Conservation (phyloP, 2,888 invertebrate species). For the Hemistola chrysoprasaria region DNA sequence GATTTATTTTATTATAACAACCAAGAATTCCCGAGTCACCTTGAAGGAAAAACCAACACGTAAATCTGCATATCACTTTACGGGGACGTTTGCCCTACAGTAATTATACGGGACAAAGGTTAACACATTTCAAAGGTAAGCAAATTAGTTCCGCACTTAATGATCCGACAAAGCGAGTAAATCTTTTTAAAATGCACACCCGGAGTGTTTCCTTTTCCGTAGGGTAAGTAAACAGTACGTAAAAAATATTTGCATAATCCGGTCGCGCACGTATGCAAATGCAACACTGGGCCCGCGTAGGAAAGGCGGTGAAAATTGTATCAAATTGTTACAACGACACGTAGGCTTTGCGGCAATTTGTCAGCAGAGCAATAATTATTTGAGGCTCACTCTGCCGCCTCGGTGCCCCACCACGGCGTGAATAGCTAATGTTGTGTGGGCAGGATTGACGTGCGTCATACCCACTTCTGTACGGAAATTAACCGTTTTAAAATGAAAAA, state of each 20-base stretch:
- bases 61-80: constrained; percentile 77
- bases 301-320: constrained; percentile 77
- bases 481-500: constrained; percentile 10
- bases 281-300: constrained; percentile 63
- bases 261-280: constrained; percentile 75
- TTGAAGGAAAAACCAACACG: constrained; percentile 48
- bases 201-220: constrained; percentile 72
- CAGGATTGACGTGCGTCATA: constrained; percentile 31
- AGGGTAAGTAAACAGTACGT: constrained; percentile 67
- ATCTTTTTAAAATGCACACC: constrained; percentile 79
- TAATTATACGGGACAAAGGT: constrained; percentile 76
- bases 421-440: constrained; percentile 48
- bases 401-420: constrained; percentile 45
- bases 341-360: constrained; percentile 77
- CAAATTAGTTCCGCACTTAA: constrained; percentile 82
- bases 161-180: constrained; percentile 82
- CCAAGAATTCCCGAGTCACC: constrained; percentile 17
- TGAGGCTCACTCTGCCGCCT: constrained; percentile 41
- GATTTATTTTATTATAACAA: constrained; percentile 24
- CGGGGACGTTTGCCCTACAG: constrained; percentile 60
- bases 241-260: constrained; percentile 80
- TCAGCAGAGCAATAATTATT: constrained; percentile 79
- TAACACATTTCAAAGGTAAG: constrained; percentile 82
- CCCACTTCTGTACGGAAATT: constrained; percentile 11
- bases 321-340: constrained; percentile 78